These are phyloP conservation scores for Drosophila tripunctata DNA, from an alignment of 2,888 invertebrate species.

Conservation along the genomic window DNA sequence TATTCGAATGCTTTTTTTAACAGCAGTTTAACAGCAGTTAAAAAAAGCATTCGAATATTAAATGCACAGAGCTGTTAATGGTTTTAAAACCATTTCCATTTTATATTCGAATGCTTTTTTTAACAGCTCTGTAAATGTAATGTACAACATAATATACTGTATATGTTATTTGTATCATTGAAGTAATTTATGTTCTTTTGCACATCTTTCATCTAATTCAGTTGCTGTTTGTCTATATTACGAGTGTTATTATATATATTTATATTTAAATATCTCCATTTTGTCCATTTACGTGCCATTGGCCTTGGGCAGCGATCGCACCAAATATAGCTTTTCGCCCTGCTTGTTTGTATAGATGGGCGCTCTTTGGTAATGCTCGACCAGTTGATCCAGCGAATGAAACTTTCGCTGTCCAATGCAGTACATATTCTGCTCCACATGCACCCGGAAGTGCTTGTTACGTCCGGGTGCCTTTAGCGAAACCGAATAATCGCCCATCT, in stretches of 20 bases:
- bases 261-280: slow-evolving; percentile 39
- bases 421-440: slow-evolving; percentile 95
- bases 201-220: too few species aligned
- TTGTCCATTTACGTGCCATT: slow-evolving; percentile 83
- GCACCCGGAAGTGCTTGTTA: slow-evolving; percentile 99
- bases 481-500: slow-evolving; percentile 99
- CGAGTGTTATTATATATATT: slow-evolving; percentile 51
- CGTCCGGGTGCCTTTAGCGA: slow-evolving; percentile 98
- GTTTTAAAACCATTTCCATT: too few species aligned
- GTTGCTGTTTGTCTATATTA: slow-evolving; percentile 49
- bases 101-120: too few species aligned
- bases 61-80: too few species aligned
- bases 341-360: slow-evolving; percentile 99
- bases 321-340: slow-evolving; percentile 98
- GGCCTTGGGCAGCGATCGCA: slow-evolving; percentile 93
- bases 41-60: too few species aligned
- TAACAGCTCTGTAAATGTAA: too few species aligned
- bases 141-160: too few species aligned
- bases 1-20: too few species aligned
- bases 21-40: too few species aligned
- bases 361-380: slow-evolving; percentile 99
- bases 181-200: slow-evolving; percentile 27
- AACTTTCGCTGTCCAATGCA: slow-evolving; percentile 99
- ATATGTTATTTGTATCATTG: slow-evolving; percentile 64
- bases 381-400: slow-evolving; percentile 96